Evolutionary conservation across 2,888 invertebrate genomes (phyloP).

Genomic region (Pteria penguin): DNA sequence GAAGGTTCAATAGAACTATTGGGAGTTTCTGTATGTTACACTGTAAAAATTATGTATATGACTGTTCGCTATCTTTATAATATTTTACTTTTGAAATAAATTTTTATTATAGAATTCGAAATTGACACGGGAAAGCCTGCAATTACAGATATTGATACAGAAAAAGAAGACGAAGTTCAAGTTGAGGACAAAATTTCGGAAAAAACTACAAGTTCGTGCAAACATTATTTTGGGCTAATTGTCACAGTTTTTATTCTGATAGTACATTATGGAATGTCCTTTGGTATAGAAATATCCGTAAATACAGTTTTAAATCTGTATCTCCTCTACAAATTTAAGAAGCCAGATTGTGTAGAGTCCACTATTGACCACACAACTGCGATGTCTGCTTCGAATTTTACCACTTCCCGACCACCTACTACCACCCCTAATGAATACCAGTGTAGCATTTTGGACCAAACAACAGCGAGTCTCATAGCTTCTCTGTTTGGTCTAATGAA

Average conservation of each 20-base stretch:
- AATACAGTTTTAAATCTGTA: constrained; percentile 51
- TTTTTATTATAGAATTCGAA: background rate
- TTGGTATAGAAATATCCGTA: constrained; percentile 46
- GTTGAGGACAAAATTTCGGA: background rate
- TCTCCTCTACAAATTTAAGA: constrained; percentile 45
- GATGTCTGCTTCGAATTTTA: background rate
- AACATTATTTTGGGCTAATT: constrained; percentile 21
- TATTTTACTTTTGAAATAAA: background rate
- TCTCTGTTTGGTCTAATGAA: constrained; percentile 47
- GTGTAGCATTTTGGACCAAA: constrained; percentile 42
- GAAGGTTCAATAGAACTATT: no score
- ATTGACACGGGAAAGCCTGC: no score
- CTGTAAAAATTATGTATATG: no score
- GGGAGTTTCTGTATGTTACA: no score
- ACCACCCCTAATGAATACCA: background rate
- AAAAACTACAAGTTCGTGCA: background rate
- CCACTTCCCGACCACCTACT: background rate
- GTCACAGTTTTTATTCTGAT: constrained; percentile 34
- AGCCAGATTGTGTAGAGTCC: constrained; percentile 26
- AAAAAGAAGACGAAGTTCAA: background rate
- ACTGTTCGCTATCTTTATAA: background rate
- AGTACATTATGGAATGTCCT: constrained; percentile 47
- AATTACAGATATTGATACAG: background rate
- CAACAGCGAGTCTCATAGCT: constrained; percentile 45
- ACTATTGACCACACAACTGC: constrained; percentile 14